Conservation (phyloP, 2,888 invertebrate species). For the Uropetala carovei region DNA sequence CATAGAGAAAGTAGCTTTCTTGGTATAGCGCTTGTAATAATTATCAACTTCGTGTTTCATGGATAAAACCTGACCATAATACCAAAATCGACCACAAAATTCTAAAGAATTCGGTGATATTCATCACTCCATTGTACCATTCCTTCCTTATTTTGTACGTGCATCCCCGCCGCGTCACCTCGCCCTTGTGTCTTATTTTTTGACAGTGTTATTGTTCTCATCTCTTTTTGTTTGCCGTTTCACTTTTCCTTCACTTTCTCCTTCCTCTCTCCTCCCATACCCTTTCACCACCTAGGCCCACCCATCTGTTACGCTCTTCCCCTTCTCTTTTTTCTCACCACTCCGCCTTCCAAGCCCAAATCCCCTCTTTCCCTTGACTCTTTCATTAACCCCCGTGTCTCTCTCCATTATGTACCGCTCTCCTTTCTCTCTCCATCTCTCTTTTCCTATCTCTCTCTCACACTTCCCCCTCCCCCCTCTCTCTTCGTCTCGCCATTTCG, state of each 20-base stretch:
- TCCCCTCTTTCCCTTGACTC: constrained; percentile 2
- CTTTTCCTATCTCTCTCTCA: neutral
- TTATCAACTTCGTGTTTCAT: neutral
- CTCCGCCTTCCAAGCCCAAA: neutral
- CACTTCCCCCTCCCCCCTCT: neutral
- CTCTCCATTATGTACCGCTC: neutral
- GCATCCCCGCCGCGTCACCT: no score
- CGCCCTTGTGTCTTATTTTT: neutral
- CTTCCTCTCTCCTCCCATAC: neutral
- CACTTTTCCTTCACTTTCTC: neutral
- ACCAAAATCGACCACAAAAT: neutral
- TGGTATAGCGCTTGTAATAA: neutral
- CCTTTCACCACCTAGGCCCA: neutral
- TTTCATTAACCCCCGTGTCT: constrained; percentile 26
- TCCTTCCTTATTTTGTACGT: neutral
- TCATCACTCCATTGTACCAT: neutral
- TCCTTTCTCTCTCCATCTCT: neutral
- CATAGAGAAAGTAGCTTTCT: no score
- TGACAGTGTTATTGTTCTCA: neutral
- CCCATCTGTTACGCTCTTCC: neutral
- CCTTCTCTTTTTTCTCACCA: neutral
- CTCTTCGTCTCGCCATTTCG: neutral
- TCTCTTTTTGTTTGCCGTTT: neutral
- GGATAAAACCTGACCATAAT: neutral
- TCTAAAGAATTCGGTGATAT: neutral